Conservation (phyloP, 2,113 vertebrate species). For the Myotis yumanensis region DNA sequence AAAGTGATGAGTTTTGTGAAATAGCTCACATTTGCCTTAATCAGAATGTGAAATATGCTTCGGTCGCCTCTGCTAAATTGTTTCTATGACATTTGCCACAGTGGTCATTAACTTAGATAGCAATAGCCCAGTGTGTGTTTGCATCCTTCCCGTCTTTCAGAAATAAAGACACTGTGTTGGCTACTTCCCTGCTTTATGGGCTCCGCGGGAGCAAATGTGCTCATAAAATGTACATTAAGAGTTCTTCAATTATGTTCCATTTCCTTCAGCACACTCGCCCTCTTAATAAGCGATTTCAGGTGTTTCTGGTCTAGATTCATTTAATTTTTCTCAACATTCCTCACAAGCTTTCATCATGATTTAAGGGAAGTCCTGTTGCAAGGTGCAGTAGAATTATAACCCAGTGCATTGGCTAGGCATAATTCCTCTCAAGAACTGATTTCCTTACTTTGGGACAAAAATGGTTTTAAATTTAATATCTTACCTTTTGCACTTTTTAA, state of each 20-base stretch:
- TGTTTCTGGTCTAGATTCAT: constrained; percentile 52
- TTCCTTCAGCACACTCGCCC: constrained; percentile 36
- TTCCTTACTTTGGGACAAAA: neutral
- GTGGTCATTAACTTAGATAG: constrained; percentile 60
- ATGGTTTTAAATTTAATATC: neutral
- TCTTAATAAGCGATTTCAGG: constrained; percentile 66
- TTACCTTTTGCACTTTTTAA: neutral
- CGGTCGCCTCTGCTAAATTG: constrained; percentile 48
- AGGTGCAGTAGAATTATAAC: constrained; percentile 39
- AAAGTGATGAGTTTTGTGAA: neutral
- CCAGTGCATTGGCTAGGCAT: neutral
- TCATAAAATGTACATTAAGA: constrained; percentile 70
- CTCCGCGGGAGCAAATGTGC: constrained; percentile 60
- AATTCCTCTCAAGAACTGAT: neutral
- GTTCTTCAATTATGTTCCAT: constrained; percentile 63
- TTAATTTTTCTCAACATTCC: constrained; percentile 53
- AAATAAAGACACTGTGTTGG: constrained; percentile 25
- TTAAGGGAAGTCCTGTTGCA: constrained; percentile 59
- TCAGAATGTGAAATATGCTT: constrained; percentile 59
- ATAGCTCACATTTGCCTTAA: constrained; percentile 46
- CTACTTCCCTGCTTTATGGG: constrained; percentile 58
- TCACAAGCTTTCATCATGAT: constrained; percentile 59
- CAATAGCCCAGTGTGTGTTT: constrained; percentile 53
- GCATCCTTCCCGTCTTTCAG: constrained; percentile 45
- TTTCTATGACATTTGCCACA: constrained; percentile 68